These are phyloP conservation scores for Oncorhynchus mykiss DNA, from an alignment of 2,113 vertebrate genomes.

Conservation along the genomic window DNA sequence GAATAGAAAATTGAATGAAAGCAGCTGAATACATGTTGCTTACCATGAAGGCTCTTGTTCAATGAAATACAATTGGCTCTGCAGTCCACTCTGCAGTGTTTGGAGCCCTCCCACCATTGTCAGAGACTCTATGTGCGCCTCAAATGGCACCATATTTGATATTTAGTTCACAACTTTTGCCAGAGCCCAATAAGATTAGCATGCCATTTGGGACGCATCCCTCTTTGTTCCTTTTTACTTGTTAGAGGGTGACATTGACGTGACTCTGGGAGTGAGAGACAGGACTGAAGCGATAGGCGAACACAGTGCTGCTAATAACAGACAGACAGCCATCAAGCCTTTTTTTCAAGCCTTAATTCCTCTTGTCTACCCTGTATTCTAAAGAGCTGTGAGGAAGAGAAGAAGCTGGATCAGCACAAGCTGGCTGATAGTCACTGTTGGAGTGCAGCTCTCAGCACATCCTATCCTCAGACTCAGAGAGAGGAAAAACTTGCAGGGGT, in stretches of 20 bases:
- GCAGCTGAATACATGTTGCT: too few relatives aligned
- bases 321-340: neutral
- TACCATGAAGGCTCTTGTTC: too few relatives aligned
- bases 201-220: neutral
- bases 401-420: constrained; percentile 13
- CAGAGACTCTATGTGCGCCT: too few relatives aligned
- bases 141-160: too few relatives aligned
- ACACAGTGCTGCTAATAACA: constrained; percentile 9
- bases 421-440: constrained; percentile 8
- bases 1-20: too few relatives aligned
- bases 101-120: too few relatives aligned
- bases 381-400: constrained; percentile 1
- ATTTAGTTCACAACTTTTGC: too few relatives aligned
- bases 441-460: neutral
- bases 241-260: neutral
- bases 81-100: too few relatives aligned
- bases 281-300: constrained; percentile 8
- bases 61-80: too few relatives aligned
- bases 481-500: neutral
- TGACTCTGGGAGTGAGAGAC: constrained; percentile 19
- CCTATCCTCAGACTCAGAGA: neutral
- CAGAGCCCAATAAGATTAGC: too few relatives aligned
- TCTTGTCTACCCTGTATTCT: constrained; percentile 11
- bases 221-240: neutral
- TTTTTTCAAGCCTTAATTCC: constrained; percentile 13